phyloP scores from a whole-genome alignment of 2,888 invertebrate species.

The Drosophila anomelani region DNA sequence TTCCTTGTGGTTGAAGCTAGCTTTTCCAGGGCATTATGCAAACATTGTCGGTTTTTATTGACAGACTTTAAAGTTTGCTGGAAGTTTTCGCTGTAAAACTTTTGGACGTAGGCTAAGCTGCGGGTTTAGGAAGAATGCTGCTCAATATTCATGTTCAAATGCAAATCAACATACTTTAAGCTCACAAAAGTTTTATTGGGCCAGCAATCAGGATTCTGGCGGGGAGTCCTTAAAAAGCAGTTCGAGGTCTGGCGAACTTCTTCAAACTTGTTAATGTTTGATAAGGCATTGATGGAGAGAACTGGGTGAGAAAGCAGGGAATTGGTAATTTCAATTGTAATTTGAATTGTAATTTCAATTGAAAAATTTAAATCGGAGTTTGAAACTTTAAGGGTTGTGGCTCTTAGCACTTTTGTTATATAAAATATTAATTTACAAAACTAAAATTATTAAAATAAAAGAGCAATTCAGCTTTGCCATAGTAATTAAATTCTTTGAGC shows the following conservation, averaged over 20 bases:
- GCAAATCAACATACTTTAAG: conserved; percentile 64
- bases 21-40: conserved; percentile 43
- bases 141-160: conserved; percentile 79
- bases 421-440: not conserved
- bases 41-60: conserved; percentile 48
- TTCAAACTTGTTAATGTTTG: conserved; percentile 65
- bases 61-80: conserved; percentile 57
- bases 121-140: conserved; percentile 33
- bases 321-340: not conserved
- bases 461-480: not conserved
- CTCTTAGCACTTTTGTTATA: not conserved
- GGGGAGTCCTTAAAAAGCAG: conserved; percentile 16
- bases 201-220: conserved; percentile 33
- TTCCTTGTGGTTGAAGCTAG: conserved; percentile 7
- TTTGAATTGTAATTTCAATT: not conserved
- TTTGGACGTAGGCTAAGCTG: conserved; percentile 24
- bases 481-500: not conserved
- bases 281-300: conserved; percentile 51
- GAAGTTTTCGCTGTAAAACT: conserved; percentile 33
- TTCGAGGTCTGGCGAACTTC: conserved; percentile 33
- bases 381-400: not conserved
- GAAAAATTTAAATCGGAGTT: too few relatives aligned
- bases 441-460: not conserved
- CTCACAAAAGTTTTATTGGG: conserved; percentile 33
- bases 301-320: conserved; percentile 1